These are phyloP conservation scores for Allophyes oxyacanthae DNA, from an alignment of 2,888 invertebrate species.

Conservation along the genomic window DNA sequence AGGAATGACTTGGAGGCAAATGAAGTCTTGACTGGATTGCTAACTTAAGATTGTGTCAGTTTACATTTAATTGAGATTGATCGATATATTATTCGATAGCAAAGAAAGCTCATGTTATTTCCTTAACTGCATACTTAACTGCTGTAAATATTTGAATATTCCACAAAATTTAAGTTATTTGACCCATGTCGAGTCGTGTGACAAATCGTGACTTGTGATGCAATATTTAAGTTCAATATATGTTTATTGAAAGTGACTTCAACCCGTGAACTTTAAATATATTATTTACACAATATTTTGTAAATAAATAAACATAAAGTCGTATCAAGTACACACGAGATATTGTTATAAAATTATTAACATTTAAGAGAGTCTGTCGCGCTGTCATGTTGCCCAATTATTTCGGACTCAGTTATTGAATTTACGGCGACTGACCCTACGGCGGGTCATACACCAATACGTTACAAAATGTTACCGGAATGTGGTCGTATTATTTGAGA, in stretches of 20 bases:
- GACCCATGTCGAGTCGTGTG: constrained; percentile 7
- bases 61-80: no score
- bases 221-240: constrained; percentile 30
- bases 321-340: constrained; percentile 17
- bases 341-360: constrained; percentile 51
- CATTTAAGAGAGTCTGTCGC: constrained; percentile 31
- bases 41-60: no score
- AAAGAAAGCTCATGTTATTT: no score
- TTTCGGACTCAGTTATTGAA: constrained; percentile 51
- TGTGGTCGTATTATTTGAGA: constrained; percentile 50
- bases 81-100: no score
- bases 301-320: constrained; percentile 21
- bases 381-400: constrained; percentile 51
- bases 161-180: neutral
- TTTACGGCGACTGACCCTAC: constrained; percentile 48
- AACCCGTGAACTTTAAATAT: constrained; percentile 43
- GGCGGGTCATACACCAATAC: constrained; percentile 45
- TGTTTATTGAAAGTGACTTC: constrained; percentile 25
- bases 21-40: no score
- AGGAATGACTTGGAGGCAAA: no score
- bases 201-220: constrained; percentile 26
- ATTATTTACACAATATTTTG: constrained; percentile 21
- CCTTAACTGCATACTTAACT: no score
- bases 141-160: neutral
- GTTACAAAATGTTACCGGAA: constrained; percentile 47